Percentiles rank a stretch among this genome's conserved stretches.
phyloP scores from a whole-genome alignment of 2,797 vertebrate genomes.

The Xenops minutus region DNA sequence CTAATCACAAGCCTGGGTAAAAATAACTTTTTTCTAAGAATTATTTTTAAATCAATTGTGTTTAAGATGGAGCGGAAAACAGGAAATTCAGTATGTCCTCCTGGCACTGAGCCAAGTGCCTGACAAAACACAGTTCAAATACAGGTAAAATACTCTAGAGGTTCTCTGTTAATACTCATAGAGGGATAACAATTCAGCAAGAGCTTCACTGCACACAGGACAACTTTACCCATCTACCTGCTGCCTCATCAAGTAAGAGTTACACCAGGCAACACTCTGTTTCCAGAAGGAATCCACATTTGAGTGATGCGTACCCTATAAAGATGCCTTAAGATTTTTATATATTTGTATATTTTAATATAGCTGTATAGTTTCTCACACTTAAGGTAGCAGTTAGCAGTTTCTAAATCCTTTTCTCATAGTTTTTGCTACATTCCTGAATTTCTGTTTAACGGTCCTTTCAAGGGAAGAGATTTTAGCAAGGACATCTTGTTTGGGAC shows the following conservation, averaged over 20 bases:
- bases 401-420: too few species aligned
- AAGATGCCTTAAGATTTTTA: too few species aligned
- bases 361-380: too few species aligned
- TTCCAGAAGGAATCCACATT: neutral
- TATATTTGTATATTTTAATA: too few species aligned
- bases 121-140: neutral
- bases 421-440: too few species aligned
- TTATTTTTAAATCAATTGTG: conserved; percentile 32
- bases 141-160: neutral
- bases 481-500: too few species aligned
- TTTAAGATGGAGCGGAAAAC: neutral
- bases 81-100: neutral
- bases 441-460: too few species aligned
- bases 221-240: neutral
- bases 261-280: neutral
- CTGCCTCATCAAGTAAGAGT: neutral
- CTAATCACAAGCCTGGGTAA: neutral
- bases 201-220: neutral
- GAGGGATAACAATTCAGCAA: neutral
- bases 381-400: too few species aligned
- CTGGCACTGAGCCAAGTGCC: neutral
- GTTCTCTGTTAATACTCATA: neutral
- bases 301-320: neutral
- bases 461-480: too few species aligned
- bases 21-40: conserved; percentile 3